Evolutionary conservation across 2,113 vertebrate genomes (phyloP).

Genomic region (Triplophysa tibetana): DNA sequence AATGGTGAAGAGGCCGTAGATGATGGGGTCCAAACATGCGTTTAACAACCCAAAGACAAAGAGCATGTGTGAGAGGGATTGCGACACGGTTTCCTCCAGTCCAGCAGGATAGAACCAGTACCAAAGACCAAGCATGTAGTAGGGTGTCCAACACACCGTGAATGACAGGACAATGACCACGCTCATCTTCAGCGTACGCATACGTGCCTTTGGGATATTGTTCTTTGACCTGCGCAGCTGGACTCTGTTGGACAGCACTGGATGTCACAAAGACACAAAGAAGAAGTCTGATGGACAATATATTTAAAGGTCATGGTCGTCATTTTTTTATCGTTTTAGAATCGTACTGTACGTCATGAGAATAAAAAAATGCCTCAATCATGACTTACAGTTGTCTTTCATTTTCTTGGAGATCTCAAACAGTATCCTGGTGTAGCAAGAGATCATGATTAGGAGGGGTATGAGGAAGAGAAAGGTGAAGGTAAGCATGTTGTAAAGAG

Average conservation of each 20-base stretch:
- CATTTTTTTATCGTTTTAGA: no score
- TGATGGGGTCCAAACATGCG: slow-evolving; percentile 76
- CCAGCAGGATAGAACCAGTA: slow-evolving; percentile 79
- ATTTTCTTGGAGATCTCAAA: slow-evolving; percentile 79
- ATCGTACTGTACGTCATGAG: no score
- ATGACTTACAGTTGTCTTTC: slow-evolving; percentile 66
- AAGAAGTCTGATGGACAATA: slow-evolving; percentile 1
- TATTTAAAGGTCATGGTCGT: no score
- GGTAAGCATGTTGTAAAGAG: slow-evolving; percentile 81
- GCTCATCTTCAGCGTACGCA: slow-evolving; percentile 82
- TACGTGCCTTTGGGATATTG: slow-evolving; percentile 81
- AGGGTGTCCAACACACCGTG: slow-evolving; percentile 82
- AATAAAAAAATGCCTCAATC: no score
- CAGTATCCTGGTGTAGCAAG: slow-evolving; percentile 78
- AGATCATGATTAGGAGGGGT: slow-evolving; percentile 79
- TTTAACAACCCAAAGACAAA: slow-evolving; percentile 81
- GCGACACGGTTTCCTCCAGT: slow-evolving; percentile 77
- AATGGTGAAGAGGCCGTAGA: slow-evolving; percentile 77
- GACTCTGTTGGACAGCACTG: slow-evolving; percentile 73
- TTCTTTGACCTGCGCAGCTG: slow-evolving; percentile 78
- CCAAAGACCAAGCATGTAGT: slow-evolving; percentile 81
- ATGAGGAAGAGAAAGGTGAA: slow-evolving; percentile 81
- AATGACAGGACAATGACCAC: slow-evolving; percentile 80
- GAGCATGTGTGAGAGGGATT: slow-evolving; percentile 78
- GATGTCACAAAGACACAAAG: slow-evolving; percentile 23